Evolutionary conservation across 2,113 vertebrate genomes (phyloP).

Genomic region (Pelecanus crispus): DNA sequence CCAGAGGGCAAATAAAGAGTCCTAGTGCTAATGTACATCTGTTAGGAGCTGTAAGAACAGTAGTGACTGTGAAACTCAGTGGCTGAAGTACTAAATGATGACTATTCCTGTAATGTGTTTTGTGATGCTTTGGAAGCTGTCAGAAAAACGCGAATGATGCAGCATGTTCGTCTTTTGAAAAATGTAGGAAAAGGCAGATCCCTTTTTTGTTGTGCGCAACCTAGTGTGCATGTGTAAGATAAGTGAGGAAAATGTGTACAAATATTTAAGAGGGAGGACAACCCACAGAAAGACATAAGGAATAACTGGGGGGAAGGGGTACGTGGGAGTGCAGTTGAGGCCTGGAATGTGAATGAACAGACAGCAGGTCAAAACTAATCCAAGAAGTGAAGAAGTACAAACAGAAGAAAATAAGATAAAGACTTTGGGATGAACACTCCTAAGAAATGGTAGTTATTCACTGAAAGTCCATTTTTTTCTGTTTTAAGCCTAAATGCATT

Average conservation of each 20-base stretch:
- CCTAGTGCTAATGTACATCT: neutral
- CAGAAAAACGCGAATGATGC: neutral
- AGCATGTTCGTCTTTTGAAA: neutral
- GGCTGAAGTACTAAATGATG: neutral
- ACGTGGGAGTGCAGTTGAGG: fast-evolving
- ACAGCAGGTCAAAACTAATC: neutral
- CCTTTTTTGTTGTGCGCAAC: neutral
- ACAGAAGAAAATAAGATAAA: neutral
- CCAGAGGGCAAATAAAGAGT: neutral
- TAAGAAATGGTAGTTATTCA: neutral
- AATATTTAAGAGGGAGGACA: neutral
- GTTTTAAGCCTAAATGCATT: neutral
- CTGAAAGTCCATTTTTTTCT: neutral
- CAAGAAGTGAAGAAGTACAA: neutral
- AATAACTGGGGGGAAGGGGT: neutral
- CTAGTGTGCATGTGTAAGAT: neutral
- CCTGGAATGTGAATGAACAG: neutral
- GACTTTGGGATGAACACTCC: fast-evolving
- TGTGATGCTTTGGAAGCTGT: neutral
- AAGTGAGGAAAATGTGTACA: neutral
- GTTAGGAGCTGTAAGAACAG: neutral
- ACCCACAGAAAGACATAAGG: neutral
- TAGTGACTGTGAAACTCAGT: neutral
- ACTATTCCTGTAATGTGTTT: neutral
- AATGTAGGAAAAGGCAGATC: neutral